These are phyloP conservation scores for Picathartes gymnocephalus DNA, from an alignment of 2,113 vertebrate genomes.

Conservation along the genomic window DNA sequence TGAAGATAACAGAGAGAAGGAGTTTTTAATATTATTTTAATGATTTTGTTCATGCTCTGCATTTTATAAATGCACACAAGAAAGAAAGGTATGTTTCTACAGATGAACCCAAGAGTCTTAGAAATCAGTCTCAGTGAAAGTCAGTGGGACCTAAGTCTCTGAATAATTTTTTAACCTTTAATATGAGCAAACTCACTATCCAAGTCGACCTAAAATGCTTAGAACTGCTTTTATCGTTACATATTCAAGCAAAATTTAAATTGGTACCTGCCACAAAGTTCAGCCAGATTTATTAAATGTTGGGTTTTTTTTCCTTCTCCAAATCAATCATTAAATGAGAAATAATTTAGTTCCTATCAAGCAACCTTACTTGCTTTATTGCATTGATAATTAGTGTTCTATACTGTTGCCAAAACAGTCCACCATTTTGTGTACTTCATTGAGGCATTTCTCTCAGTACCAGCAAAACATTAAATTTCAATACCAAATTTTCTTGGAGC, in stretches of 20 bases:
- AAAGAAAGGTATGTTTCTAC: not conserved
- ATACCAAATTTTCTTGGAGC: conserved; percentile 45
- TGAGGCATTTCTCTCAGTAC: conserved; percentile 11
- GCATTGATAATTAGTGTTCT: conserved; percentile 4
- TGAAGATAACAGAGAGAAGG: not conserved
- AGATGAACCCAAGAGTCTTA: not conserved
- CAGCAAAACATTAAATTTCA: conserved; percentile 59
- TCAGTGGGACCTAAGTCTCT: not conserved
- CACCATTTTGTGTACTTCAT: not conserved
- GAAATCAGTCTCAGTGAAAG: not conserved
- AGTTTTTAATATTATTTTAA: not conserved
- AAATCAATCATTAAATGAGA: conserved; percentile 57
- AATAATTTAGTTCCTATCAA: conserved; percentile 22
- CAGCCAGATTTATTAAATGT: conserved; percentile 30
- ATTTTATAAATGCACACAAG: not conserved
- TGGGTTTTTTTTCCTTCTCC: not conserved
- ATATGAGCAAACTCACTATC: not conserved
- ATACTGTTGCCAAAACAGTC: not conserved
- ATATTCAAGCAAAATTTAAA: conserved; percentile 56
- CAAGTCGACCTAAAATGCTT: not conserved
- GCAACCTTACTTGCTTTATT: not conserved
- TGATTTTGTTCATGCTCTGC: not conserved
- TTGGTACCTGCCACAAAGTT: conserved; percentile 56
- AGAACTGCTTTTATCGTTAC: conserved; percentile 34
- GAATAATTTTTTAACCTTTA: not conserved